Evolutionary conservation across 2,113 vertebrate species (phyloP).

Genomic region (Syngnathus floridae): DNA sequence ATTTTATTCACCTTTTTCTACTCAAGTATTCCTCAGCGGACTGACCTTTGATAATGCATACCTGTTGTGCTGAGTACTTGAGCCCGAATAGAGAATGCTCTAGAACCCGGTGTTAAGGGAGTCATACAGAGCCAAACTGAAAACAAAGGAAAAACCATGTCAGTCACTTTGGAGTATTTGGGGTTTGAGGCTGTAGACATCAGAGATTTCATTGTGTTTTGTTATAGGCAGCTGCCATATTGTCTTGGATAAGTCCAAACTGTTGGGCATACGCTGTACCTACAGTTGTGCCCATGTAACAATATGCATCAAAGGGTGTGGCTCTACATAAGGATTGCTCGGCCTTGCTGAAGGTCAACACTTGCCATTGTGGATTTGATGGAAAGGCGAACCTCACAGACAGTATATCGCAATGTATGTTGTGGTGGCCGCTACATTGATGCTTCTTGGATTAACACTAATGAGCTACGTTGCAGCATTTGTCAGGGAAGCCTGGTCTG

Average conservation of each 20-base stretch:
- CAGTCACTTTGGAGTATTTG: too few relatives aligned
- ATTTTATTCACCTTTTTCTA: constrained; percentile 29
- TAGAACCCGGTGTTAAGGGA: neutral
- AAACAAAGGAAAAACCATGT: too few relatives aligned
- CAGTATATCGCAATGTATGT: constrained; percentile 49
- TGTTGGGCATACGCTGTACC: too few relatives aligned
- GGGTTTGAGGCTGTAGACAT: too few relatives aligned
- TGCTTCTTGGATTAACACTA: constrained; percentile 57
- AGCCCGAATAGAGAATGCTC: neutral
- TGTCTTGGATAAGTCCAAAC: too few relatives aligned
- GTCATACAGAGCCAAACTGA: too few relatives aligned
- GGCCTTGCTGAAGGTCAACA: neutral
- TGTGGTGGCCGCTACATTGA: constrained; percentile 52
- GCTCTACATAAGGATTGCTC: neutral
- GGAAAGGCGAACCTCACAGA: constrained; percentile 16
- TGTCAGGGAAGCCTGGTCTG: constrained; percentile 55
- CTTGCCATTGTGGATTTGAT: neutral
- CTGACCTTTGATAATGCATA: constrained; percentile 24
- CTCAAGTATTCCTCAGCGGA: constrained; percentile 28
- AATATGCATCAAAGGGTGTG: neutral
- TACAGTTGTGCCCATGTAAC: neutral
- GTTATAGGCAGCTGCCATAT: too few relatives aligned
- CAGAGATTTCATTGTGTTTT: too few relatives aligned
- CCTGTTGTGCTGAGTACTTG: constrained; percentile 33
- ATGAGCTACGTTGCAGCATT: constrained; percentile 57